Conservation (phyloP, 2,888 invertebrate genomes). For the Melanargia galathea region DNA sequence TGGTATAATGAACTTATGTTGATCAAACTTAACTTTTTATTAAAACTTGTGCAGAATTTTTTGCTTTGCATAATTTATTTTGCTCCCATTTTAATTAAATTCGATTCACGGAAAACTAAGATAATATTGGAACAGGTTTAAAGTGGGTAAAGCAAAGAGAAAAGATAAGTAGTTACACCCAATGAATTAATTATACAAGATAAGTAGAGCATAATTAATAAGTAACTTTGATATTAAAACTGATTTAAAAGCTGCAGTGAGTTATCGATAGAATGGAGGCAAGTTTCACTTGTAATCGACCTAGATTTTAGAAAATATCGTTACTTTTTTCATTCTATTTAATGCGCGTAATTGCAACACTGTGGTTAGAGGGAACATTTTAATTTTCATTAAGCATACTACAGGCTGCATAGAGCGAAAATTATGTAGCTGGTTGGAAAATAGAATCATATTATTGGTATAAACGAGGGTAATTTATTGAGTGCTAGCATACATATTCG, state of each 20-base stretch:
- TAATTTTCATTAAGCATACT: not conserved
- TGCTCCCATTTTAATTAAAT: too few relatives aligned
- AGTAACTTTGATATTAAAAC: constrained; percentile 4
- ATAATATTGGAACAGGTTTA: not conserved
- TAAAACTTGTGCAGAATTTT: too few relatives aligned
- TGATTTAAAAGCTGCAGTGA: constrained; percentile 3
- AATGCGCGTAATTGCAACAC: constrained; percentile 14
- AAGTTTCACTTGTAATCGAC: constrained; percentile 12
- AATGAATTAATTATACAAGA: not conserved
- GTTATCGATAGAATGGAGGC: constrained; percentile 4
- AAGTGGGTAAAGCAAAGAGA: too few relatives aligned
- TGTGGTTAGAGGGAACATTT: constrained; percentile 1
- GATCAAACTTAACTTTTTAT: too few relatives aligned
- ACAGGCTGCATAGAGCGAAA: not conserved
- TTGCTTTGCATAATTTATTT: too few relatives aligned
- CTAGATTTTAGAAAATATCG: constrained; percentile 15
- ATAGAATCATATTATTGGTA: constrained; percentile 1
- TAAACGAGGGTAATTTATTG: not conserved
- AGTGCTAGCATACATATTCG: not conserved
- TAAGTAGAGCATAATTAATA: constrained; percentile 1
- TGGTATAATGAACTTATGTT: too few relatives aligned
- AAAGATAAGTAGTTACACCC: too few relatives aligned
- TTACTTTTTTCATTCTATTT: not conserved
- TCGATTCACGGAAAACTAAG: not conserved
- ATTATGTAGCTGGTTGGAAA: not conserved